phyloP scores from a whole-genome alignment of 2,797 vertebrate species.

The Apogon hyalosoma region DNA sequence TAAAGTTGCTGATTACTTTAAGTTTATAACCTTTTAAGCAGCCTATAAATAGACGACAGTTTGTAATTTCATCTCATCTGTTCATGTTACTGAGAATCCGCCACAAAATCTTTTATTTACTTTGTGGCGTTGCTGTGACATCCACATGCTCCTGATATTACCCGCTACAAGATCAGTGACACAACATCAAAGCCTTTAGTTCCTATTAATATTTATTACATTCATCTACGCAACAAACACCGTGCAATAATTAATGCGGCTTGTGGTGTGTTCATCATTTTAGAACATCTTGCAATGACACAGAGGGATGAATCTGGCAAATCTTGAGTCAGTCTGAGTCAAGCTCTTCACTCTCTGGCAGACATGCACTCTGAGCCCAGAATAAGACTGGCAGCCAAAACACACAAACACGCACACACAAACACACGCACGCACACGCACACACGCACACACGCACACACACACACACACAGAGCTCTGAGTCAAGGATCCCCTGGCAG shows the following conservation, averaged over 20 bases:
- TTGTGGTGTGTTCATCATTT: neutral
- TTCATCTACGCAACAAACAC: neutral
- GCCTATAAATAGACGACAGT: too few species aligned
- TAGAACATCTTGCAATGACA: neutral
- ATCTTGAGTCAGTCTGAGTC: slow-evolving; percentile 22
- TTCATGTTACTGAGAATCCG: too few species aligned
- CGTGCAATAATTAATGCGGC: slow-evolving; percentile 5
- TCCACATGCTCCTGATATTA: slow-evolving; percentile 1
- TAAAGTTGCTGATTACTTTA: neutral
- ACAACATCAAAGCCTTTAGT: slow-evolving; percentile 16
- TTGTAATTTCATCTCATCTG: too few species aligned
- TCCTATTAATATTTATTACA: neutral
- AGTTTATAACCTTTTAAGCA: neutral
- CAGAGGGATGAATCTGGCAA: slow-evolving; percentile 13
- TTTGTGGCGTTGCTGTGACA: too few species aligned
- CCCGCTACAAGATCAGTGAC: slow-evolving; percentile 3
- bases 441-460: neutral
- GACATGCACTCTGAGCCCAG: slow-evolving; percentile 35
- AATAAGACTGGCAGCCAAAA: slow-evolving; percentile 48
- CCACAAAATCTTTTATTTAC: too few species aligned
- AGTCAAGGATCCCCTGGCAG: slow-evolving; percentile 46
- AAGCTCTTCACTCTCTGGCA: slow-evolving; percentile 25
- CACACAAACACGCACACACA: slow-evolving; percentile 3
- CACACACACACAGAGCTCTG: slow-evolving; percentile 30
- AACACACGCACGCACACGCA: too few species aligned